phyloP scores from a whole-genome alignment of 1,140 invertebrate species.

The Goniozus legneri region DNA sequence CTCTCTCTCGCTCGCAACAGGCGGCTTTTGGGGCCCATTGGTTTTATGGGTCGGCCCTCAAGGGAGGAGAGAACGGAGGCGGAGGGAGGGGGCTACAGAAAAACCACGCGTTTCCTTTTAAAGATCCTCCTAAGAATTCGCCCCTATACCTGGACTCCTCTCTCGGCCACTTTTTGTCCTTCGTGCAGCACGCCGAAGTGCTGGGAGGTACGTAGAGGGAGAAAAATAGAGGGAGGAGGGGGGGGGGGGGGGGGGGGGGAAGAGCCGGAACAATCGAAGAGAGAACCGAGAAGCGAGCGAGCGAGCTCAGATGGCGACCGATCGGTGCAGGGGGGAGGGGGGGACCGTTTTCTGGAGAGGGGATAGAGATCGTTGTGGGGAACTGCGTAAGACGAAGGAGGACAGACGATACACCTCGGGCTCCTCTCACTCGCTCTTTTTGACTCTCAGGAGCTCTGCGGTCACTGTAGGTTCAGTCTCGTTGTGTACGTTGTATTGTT shows the following conservation, averaged over 20 bases:
- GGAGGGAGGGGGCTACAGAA: neutral
- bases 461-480: slow-evolving; percentile 35
- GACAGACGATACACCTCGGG: slow-evolving; percentile 15
- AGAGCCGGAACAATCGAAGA: neutral
- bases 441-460: slow-evolving; percentile 13
- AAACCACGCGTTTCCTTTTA: slow-evolving; percentile 19
- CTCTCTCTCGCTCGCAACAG: neutral
- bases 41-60: too few relatives aligned
- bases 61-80: too few relatives aligned
- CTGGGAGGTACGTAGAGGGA: neutral
- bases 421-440: slow-evolving; percentile 14
- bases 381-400: slow-evolving; percentile 7
- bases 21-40: neutral
- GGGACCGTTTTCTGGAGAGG: slow-evolving; percentile 8
- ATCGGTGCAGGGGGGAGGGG: slow-evolving; percentile 15
- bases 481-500: slow-evolving; percentile 30
- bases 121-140: slow-evolving; percentile 29
- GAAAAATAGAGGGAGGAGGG: neutral
- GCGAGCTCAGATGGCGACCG: slow-evolving; percentile 12
- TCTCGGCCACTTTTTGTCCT: slow-evolving; percentile 12
- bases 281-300: slow-evolving; percentile 1
- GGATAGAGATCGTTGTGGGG: slow-evolving; percentile 15
- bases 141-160: slow-evolving; percentile 32
- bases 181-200: neutral
- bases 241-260: neutral